phyloP scores from a whole-genome alignment of 2,113 vertebrate genomes.

The Mohoua ochrocephala region DNA sequence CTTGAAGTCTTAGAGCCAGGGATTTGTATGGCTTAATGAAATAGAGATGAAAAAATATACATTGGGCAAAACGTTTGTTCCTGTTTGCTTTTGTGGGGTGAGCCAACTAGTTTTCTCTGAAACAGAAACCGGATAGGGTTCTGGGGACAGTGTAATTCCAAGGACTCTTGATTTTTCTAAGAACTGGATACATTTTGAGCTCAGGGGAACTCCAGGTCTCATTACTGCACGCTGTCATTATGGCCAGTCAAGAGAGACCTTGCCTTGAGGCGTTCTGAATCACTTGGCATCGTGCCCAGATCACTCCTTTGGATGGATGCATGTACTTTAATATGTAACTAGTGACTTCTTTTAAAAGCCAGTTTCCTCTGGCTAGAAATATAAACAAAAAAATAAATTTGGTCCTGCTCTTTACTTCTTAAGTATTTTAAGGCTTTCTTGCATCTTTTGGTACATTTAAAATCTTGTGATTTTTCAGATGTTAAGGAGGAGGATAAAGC shows the following conservation, averaged over 20 bases:
- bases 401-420: background rate
- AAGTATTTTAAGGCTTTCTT: background rate
- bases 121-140: background rate
- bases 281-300: background rate
- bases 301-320: background rate
- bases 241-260: background rate
- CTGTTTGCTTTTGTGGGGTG: background rate
- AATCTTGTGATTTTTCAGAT: slow-evolving; percentile 69
- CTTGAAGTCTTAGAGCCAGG: background rate
- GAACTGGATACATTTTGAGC: background rate
- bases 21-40: background rate
- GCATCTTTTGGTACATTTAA: background rate
- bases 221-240: background rate
- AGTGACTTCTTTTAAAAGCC: background rate
- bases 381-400: background rate
- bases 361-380: background rate
- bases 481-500: slow-evolving; percentile 89
- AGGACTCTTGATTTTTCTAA: background rate
- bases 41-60: background rate
- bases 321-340: background rate
- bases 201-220: background rate
- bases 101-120: background rate
- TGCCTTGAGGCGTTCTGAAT: background rate
- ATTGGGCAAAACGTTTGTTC: background rate
- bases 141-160: background rate